Evolutionary conservation across 2,888 invertebrate species (phyloP), one percentile per base, ranked within the genome.

Genomic region (Tipula confusa): DNA sequence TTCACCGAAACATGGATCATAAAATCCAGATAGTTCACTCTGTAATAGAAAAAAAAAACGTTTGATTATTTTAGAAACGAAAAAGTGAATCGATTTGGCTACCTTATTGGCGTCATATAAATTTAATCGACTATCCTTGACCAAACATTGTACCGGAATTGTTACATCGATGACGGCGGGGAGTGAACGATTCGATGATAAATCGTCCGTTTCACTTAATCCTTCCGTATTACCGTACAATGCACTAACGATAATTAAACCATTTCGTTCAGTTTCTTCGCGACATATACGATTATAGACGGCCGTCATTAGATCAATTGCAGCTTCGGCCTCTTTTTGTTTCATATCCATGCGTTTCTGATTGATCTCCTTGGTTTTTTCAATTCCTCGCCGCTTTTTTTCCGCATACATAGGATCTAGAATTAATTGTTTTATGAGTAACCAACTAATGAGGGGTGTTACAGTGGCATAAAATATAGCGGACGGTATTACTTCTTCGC

Each of bases 11-110:
- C 97, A 97, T 0, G 98, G 97, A 90, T 99, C 99, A 90, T 95
- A 99, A 90, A 99, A 99, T 33, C 99, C 99, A 11, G 98, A 97
- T 85, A 99, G 90, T 88, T 97, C 97, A 88, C 96, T 94, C 98
- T 98, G 90, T 11, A 38, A 38, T 29, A 92, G 92, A 85, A 36
- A 86, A 80, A 83, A 29, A 43, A 81, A 48, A 84, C 82, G 38
- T 85, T 36, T 24, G 79, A 64, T 6, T 3, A 28, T n/a, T 6
- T 82, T 29, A 48, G 38, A 43, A 48, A 79, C 29, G 28, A 79
- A 48, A n/a, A n/a, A 1, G 11, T 3, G 29, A 11, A 31, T 81
- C 13, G 9, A 7, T 11, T 84, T 36, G 86, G n/a, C n/a, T 89
- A 97, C 97, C 94, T 98, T 98, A 83, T 95, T 93, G 83, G 95